Evolutionary conservation across 2,113 vertebrate genomes (phyloP), one percentile per base, ranked within the genome.

Genomic region (Xiphophorus couchianus): DNA sequence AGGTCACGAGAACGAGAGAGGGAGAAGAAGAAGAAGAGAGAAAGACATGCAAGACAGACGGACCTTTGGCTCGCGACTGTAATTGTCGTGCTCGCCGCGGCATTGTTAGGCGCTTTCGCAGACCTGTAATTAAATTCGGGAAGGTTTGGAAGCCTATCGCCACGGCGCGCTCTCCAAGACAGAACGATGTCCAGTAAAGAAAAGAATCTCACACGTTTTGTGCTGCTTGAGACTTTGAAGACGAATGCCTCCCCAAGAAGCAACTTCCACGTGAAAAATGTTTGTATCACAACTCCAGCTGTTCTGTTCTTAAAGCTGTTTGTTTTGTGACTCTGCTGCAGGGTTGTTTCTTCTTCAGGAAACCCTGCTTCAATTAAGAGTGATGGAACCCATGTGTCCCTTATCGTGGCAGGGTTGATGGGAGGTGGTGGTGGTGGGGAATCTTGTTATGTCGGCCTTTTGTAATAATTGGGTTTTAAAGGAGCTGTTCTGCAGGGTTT

Each of bases 381-480:
- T 93, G 93, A 94, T 95, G 81, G 86, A 92, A 94, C 89, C 91
- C 93, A 95, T 92, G 93, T 95, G 94, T 91, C 88, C 72, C 79
- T 90, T 94, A 93, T 94, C 91, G 28, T 73, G 73, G 73, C 14
- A 15, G 39, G 39, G 72, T 14, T 9, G 35, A 12, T 37, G 35
- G 44, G 44, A 22, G 30, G 30, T 30, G 30, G 28, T 28, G 42
- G 42, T 3, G 42, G 42, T 17, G 76, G 80, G 86, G 74, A 86
- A 93, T 94, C 92, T 91, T 90, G 90, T 87, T 89, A 89, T 81
- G 86, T 86, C 90, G 88, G 90, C 88, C 87, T 92, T 37, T 92
- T 92, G 86, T 91, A 91, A 89, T 94, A 91, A 92, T 93, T 90
- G 88, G 80, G 81, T 92, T 92, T 92, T 84, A 90, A 92, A 90